These are phyloP conservation scores for Alces alces DNA, from an alignment of 2,113 vertebrate genomes.

Conservation along the genomic window DNA sequence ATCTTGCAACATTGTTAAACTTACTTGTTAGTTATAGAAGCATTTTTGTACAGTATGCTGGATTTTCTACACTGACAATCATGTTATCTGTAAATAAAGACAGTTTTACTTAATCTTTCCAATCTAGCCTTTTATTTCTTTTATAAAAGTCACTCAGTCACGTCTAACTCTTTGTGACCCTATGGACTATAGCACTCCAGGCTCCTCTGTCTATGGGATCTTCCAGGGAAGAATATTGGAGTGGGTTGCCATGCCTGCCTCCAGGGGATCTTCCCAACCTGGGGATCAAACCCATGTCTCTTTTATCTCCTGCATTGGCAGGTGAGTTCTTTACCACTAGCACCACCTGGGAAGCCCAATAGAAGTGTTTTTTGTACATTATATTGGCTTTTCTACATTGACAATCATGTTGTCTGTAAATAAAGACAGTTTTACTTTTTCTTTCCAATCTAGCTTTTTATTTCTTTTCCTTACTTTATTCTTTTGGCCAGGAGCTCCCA, in stretches of 20 bases:
- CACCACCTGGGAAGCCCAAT: background rate
- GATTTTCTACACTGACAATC: background rate
- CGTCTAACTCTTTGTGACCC: background rate
- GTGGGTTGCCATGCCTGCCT: background rate
- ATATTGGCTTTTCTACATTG: background rate
- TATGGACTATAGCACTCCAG: background rate
- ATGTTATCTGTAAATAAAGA: background rate
- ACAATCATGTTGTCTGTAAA: background rate
- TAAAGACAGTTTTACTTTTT: background rate
- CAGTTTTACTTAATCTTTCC: background rate
- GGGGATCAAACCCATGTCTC: background rate
- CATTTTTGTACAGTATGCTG: background rate
- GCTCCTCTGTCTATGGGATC: background rate
- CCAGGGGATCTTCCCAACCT: background rate
- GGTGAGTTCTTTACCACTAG: background rate
- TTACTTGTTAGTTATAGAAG: background rate
- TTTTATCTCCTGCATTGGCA: background rate
- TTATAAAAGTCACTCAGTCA: background rate
- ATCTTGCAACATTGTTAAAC: background rate
- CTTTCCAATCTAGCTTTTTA: background rate
- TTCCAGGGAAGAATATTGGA: background rate
- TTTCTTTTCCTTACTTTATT: background rate
- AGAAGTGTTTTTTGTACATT: background rate
- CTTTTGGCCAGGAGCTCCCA: background rate
- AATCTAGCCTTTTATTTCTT: background rate